A percentile compares a stretch with the other conserved stretches of the same genome.
Evolutionary conservation across 2,888 invertebrate genomes (phyloP).

Genomic region (Mechanitis mazaeus): DNA sequence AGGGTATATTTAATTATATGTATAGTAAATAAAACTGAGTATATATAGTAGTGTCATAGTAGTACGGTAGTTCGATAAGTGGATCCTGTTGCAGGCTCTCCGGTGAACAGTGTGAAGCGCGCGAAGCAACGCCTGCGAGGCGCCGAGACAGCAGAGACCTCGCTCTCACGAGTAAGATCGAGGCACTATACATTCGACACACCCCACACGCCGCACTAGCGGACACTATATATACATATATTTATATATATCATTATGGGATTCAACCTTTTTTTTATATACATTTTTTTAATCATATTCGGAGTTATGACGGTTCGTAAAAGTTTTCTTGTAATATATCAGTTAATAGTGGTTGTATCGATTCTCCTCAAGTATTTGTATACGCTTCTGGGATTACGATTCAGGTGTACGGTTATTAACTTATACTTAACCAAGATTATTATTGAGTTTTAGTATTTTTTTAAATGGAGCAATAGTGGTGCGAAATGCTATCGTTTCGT

Average conservation of each 20-base stretch:
- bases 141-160: conserved; percentile 84
- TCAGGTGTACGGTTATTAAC: not conserved
- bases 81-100: conserved; percentile 81
- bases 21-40: no score
- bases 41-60: no score
- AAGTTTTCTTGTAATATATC: no score
- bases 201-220: conserved; percentile 39
- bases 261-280: not conserved
- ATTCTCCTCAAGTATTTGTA: no score
- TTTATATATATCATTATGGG: conserved; percentile 4
- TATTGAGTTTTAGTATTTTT: conserved; percentile 21
- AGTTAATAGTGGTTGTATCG: no score
- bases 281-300: no score
- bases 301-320: no score
- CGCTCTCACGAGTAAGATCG: conserved; percentile 86
- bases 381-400: conserved; percentile 4
- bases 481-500: conserved; percentile 34
- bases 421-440: conserved; percentile 12
- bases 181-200: conserved; percentile 61
- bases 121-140: conserved; percentile 85
- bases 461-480: conserved; percentile 26
- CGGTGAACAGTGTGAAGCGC: conserved; percentile 89
- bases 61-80: conserved; percentile 31
- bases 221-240: conserved; percentile 6
- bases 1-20: no score